Base-by-base conservation (phyloP, 2,888 invertebrate species). In the Anoplius nigerrimus region DNA sequence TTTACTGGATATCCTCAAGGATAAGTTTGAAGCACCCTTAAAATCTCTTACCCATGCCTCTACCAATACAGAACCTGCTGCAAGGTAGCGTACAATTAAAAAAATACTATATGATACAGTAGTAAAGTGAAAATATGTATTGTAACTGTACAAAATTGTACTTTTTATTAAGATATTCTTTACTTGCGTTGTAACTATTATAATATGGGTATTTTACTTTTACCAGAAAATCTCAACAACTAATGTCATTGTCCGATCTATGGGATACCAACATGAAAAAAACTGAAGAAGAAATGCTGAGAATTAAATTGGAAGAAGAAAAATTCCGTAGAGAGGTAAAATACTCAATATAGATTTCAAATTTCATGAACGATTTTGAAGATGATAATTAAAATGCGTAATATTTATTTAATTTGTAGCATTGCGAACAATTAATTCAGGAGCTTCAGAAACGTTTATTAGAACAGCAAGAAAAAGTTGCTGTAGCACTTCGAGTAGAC, bases 401-500 rank as follows among this genome's bases (percentile, higher is more conserved):
- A 65, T 61, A 46, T 42, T 48, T 51, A 34, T 59, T 53, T 68
- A n/a, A 48, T 48, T 87, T 87, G 53, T 84, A 94, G 93, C 94
- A 94, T 82, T 94, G 94, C 80, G 96, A 96, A 88, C 91, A 92
- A 68, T 90, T 94, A 79, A 95, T 96, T 59, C 93, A 94, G 81
- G 92, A 93, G 59, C 88, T 95, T 0, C 95, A 96, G 84, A 92
- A 92, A 76, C 93, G 93, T 75, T 88, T 94, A 58, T 88, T 95
- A 24, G 95, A 95, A 76, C 93, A 94, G 78, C 94, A 95, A 85
- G 94, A 96, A 85, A 93, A 93, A 79, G 86, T 96, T 27, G 94
- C 95, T 0, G 95, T 95, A 0, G 95, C 95, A 0, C 87, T 95
- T 4, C 92, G 93, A 86, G 93, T 95, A 0, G 95, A 96, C 86